Evolutionary conservation across 2,888 invertebrate genomes (phyloP).

Genomic region (Campoletis raptor): DNA sequence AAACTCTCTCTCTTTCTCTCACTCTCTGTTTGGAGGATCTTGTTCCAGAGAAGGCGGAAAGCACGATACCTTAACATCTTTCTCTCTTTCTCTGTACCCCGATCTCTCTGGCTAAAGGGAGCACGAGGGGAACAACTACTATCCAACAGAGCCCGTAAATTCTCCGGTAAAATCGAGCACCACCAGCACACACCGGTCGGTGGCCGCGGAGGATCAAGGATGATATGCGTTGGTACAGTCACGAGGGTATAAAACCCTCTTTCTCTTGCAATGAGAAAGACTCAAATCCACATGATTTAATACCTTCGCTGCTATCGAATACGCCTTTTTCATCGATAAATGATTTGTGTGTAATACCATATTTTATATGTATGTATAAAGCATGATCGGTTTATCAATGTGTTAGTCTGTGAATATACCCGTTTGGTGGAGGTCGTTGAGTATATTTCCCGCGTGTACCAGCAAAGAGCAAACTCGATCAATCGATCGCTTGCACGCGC

Average conservation of each 20-base stretch:
- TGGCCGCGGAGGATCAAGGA: conserved; percentile 37
- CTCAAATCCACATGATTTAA: background rate
- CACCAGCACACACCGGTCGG: conserved; percentile 8
- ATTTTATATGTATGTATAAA: conserved; percentile 1
- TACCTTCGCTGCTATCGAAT: background rate
- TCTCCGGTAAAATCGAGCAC: conserved; percentile 66
- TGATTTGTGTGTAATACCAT: conserved; percentile 8
- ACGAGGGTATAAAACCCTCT: conserved; percentile 41
- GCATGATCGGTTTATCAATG: conserved; percentile 8
- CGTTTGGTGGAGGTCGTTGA: conserved; percentile 22
- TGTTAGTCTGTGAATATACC: background rate
- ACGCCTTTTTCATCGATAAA: conserved; percentile 5
- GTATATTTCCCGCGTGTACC: conserved; percentile 30
- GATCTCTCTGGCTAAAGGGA: conserved; percentile 20
- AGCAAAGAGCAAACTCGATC: conserved; percentile 59
- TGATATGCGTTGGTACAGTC: conserved; percentile 52
- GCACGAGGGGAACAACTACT: conserved; percentile 22
- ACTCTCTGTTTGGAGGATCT: conserved; percentile 50
- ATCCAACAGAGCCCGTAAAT: conserved; percentile 62
- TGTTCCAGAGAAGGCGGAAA: conserved; percentile 59
- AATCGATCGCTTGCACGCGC: conserved; percentile 60
- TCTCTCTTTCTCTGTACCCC: conserved; percentile 1
- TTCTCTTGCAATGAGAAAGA: background rate
- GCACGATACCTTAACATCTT: conserved; percentile 51
- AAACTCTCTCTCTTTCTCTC: conserved; percentile 37